These are phyloP conservation scores for Onthophagus sagittarius DNA, from an alignment of 2,888 invertebrate genomes.

Conservation along the genomic window DNA sequence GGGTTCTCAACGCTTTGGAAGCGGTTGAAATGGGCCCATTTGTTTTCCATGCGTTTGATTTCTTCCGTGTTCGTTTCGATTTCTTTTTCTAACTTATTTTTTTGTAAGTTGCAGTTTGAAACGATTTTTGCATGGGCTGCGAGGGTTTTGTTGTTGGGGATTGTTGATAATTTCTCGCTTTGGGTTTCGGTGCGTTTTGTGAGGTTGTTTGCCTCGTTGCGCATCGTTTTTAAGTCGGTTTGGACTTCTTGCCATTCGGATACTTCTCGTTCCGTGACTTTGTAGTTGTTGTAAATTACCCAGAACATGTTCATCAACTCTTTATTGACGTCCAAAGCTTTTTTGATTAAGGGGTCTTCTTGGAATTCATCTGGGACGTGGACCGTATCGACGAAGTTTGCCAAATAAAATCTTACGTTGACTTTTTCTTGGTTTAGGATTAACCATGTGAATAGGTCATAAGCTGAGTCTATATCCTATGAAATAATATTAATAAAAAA, in stretches of 20 bases:
- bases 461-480: not conserved
- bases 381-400: not conserved
- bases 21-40: not conserved
- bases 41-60: not conserved
- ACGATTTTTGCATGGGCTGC: not conserved
- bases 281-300: not conserved
- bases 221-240: not conserved
- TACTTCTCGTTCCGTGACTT: not conserved
- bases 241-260: not conserved
- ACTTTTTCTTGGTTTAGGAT: not conserved
- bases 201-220: not conserved
- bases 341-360: conserved; percentile 1
- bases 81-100: not conserved
- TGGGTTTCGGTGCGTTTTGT: not conserved
- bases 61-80: not conserved
- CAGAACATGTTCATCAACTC: not conserved
- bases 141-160: not conserved
- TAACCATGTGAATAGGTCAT: not conserved
- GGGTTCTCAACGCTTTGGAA: not conserved
- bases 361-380: not conserved
- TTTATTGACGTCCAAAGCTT: not conserved
- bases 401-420: not conserved
- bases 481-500: no score
- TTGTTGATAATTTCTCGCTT: not conserved
- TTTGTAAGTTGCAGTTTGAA: not conserved